Conservation (phyloP, 2,888 invertebrate species). For the Ametastegia equiseti region DNA sequence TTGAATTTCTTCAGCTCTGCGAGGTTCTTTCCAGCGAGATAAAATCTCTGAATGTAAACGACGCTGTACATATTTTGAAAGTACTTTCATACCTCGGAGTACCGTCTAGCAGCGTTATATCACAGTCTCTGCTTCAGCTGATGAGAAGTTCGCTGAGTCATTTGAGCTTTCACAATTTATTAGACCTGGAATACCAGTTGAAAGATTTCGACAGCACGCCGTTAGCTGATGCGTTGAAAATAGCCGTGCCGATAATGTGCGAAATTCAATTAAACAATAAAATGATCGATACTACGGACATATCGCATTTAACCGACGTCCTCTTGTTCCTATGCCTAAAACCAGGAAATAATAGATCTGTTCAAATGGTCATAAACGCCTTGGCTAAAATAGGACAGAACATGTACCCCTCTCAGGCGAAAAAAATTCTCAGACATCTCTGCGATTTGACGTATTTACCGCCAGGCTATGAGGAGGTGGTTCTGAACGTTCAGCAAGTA, state of each 20-base stretch:
- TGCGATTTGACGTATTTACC: conserved; percentile 77
- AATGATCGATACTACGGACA: conserved; percentile 78
- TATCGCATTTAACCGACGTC: conserved; percentile 77
- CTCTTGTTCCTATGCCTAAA: conserved; percentile 74
- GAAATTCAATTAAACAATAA: conserved; percentile 81
- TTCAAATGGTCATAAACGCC: conserved; percentile 45
- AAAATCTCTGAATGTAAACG: conserved; percentile 27
- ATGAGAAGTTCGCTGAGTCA: conserved; percentile 81
- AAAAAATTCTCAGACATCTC: conserved; percentile 79
- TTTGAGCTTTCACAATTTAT: conserved; percentile 80
- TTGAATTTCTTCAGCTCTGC: conserved; percentile 57
- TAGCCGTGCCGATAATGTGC: conserved; percentile 84
- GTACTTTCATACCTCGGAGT: conserved; percentile 77
- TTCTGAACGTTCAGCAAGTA: conserved; percentile 78
- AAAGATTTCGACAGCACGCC: conserved; percentile 77
- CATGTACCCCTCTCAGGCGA: conserved; percentile 75
- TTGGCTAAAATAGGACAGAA: conserved; percentile 56
- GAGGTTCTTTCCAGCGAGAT: conserved; percentile 52
- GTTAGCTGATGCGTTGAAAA: conserved; percentile 80
- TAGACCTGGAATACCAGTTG: conserved; percentile 81
- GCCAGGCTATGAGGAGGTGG: conserved; percentile 75
- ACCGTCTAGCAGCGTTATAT: conserved; percentile 79
- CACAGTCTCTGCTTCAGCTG: conserved; percentile 82
- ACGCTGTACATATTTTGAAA: conserved; percentile 19
- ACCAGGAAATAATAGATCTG: conserved; percentile 46